phyloP scores from a whole-genome alignment of 1,140 invertebrate species.

The Euwallacea fornicatus region DNA sequence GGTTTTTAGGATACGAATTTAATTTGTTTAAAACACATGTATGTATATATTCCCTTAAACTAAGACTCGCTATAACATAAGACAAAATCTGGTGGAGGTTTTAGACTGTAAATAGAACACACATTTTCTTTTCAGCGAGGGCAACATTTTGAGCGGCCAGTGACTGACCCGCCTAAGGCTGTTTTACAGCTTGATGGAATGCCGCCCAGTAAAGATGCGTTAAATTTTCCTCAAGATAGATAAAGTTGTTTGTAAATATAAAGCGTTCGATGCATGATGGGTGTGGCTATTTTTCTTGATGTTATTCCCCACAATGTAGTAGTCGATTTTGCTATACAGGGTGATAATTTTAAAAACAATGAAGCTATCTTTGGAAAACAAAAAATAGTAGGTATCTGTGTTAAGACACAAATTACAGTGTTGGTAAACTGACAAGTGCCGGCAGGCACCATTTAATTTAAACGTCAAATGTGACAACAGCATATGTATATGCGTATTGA shows the following conservation, averaged over 20 bases:
- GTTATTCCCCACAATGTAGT: no score
- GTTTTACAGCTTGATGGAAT: slow-evolving; percentile 35
- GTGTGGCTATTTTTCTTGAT: background rate
- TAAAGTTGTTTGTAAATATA: slow-evolving; percentile 1
- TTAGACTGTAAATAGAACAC: slow-evolving; percentile 15
- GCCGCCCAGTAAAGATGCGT: slow-evolving; percentile 34
- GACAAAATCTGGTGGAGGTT: slow-evolving; percentile 11
- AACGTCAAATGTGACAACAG: no score
- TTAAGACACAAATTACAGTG: no score
- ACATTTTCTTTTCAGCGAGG: slow-evolving; percentile 31
- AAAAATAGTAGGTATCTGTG: no score
- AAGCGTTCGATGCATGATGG: background rate
- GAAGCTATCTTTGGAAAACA: no score
- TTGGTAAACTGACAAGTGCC: no score
- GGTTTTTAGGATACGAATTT: background rate
- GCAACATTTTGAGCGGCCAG: slow-evolving; percentile 35
- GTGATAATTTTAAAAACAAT: no score
- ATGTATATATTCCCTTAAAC: background rate
- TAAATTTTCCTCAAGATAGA: slow-evolving; percentile 37
- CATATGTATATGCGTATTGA: no score
- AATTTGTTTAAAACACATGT: slow-evolving; percentile 1
- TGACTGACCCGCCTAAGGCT: slow-evolving; percentile 40
- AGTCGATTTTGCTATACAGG: no score
- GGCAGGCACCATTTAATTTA: no score
- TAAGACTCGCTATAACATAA: background rate